Evolutionary conservation across 2,888 invertebrate genomes (phyloP).

Genomic region (Clistopyga incitator): DNA sequence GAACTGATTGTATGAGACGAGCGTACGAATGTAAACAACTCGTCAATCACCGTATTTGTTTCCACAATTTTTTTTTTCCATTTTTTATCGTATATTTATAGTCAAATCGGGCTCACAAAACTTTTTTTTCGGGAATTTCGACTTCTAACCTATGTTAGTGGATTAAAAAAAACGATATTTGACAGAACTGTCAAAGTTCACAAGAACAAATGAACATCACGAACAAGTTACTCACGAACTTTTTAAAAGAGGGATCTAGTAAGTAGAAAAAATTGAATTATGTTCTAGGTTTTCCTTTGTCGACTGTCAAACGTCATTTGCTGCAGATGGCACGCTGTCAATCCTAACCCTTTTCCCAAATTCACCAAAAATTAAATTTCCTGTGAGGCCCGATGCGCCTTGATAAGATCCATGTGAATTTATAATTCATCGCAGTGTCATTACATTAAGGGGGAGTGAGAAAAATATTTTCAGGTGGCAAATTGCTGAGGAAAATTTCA

Average conservation of each 20-base stretch:
- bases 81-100: no score
- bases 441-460: neutral
- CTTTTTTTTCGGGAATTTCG: no score
- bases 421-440: slow-evolving; percentile 17
- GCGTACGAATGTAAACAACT: slow-evolving; percentile 51
- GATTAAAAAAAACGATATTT: no score
- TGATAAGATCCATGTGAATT: slow-evolving; percentile 44
- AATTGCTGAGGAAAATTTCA: neutral
- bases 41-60: slow-evolving; percentile 42
- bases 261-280: slow-evolving; percentile 24
- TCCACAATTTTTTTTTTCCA: slow-evolving; percentile 8
- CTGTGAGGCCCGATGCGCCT: slow-evolving; percentile 42
- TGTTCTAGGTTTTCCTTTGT: slow-evolving; percentile 17
- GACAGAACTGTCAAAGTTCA: no score
- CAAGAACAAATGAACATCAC: no score
- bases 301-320: neutral
- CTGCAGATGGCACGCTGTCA: neutral
- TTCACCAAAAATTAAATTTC: slow-evolving; percentile 47
- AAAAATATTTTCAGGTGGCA: neutral
- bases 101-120: no score
- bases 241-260: no score
- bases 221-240: no score
- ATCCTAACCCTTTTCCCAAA: neutral
- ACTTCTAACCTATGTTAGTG: no score
- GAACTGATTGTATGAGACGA: neutral